Conservation (phyloP, 2,797 vertebrate species). For the Valencia hispanica region DNA sequence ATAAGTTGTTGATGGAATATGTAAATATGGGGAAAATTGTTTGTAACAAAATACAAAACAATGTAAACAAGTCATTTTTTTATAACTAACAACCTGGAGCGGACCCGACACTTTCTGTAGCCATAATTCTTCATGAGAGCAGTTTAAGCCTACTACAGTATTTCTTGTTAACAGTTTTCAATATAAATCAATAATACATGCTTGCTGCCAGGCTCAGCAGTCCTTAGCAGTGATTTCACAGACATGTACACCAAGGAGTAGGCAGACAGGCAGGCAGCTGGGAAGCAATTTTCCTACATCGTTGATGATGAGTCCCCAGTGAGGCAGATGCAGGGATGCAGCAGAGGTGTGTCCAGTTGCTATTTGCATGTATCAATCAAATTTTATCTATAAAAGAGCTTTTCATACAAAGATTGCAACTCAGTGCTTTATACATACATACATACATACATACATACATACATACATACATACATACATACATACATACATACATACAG, state of each 20-base stretch:
- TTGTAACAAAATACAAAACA: not conserved
- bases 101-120: constrained; percentile 20
- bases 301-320: constrained; percentile 43
- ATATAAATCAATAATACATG: constrained; percentile 70
- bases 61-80: not conserved
- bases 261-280: constrained; percentile 49
- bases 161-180: constrained; percentile 57
- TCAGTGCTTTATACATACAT: no score
- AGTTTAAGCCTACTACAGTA: constrained; percentile 15
- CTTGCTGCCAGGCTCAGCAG: constrained; percentile 54
- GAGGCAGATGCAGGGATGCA: constrained; percentile 26
- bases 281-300: constrained; percentile 53
- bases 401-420: no score
- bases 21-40: not conserved
- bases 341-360: constrained; percentile 27
- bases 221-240: constrained; percentile 59
- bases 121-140: constrained; percentile 9
- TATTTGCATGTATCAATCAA: no score
- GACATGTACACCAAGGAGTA: constrained; percentile 49
- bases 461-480: not conserved
- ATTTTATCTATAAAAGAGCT: no score
- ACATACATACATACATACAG: not conserved
- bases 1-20: not conserved
- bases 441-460: no score
- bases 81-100: not conserved